phyloP scores from a whole-genome alignment of 2,888 invertebrate species.

The Coecobrya sp. region DNA sequence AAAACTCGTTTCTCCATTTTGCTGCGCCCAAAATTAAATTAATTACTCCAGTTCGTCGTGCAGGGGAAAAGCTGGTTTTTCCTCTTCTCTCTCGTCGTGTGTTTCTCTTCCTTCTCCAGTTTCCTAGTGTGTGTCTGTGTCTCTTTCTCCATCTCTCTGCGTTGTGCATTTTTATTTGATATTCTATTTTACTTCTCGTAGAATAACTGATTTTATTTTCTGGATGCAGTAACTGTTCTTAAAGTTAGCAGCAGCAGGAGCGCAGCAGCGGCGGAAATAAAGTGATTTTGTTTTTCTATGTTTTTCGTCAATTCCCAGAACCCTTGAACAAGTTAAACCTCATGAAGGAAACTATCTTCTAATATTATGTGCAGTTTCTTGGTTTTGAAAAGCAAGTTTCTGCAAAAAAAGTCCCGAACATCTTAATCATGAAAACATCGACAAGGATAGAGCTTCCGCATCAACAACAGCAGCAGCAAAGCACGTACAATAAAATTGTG shows the following conservation, averaged over 20 bases:
- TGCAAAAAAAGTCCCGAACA: not conserved
- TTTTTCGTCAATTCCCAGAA: not conserved
- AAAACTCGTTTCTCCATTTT: slow-evolving; percentile 24
- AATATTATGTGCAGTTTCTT: not conserved
- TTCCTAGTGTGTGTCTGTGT: slow-evolving; percentile 15
- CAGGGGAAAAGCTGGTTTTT: not conserved
- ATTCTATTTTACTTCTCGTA: not conserved
- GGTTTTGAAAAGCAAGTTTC: not conserved
- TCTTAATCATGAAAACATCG: slow-evolving; percentile 57
- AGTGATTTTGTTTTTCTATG: no score
- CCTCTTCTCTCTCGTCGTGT: not conserved
- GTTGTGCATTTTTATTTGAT: slow-evolving; percentile 17
- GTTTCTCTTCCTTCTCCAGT: not conserved
- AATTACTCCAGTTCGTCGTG: not conserved
- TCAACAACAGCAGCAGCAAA: slow-evolving; percentile 46
- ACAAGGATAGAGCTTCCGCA: slow-evolving; percentile 79
- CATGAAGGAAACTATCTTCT: not conserved
- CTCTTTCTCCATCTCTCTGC: no score
- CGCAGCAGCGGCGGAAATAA: not conserved
- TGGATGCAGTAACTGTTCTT: not conserved
- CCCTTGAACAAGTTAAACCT: not conserved
- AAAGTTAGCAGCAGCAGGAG: not conserved
- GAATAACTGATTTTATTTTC: not conserved
- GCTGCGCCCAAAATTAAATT: slow-evolving; percentile 21
- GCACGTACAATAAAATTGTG: slow-evolving; percentile 55